Evolutionary conservation across 2,888 invertebrate species (phyloP).

Genomic region (Anoplius nigerrimus): DNA sequence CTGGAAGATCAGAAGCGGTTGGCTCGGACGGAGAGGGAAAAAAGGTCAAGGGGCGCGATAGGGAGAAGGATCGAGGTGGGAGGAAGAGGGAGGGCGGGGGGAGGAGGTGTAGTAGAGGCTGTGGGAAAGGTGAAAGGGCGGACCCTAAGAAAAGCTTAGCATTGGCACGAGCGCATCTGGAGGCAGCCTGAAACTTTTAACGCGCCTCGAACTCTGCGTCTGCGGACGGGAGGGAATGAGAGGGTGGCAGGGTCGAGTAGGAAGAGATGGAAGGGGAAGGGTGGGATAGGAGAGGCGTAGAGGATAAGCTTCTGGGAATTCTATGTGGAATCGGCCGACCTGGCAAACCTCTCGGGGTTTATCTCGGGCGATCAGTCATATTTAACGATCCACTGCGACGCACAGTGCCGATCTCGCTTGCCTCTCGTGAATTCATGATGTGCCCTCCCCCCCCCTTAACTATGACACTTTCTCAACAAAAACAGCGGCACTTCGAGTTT

Average conservation of each 20-base stretch:
- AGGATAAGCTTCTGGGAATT: not conserved
- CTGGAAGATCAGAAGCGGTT: conserved; percentile 39
- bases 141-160: conserved; percentile 48
- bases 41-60: not conserved
- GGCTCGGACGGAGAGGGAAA: not conserved
- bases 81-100: not conserved
- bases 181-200: conserved; percentile 54
- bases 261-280: conserved; percentile 5
- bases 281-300: not conserved
- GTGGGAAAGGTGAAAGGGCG: conserved; percentile 11
- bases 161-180: conserved; percentile 42
- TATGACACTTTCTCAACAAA: no score
- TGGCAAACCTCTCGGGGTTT: not conserved
- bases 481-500: no score
- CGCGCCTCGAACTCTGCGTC: conserved; percentile 45
- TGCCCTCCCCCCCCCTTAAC: no score
- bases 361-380: conserved; percentile 10
- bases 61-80: not conserved
- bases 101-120: not conserved
- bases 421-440: no score
- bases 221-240: not conserved
- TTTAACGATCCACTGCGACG: conserved; percentile 5
- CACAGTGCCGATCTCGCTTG: no score
- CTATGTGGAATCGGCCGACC: not conserved
- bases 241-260: not conserved